Conservation (phyloP, 2,113 vertebrate genomes). For the Desmodus rotundus region DNA sequence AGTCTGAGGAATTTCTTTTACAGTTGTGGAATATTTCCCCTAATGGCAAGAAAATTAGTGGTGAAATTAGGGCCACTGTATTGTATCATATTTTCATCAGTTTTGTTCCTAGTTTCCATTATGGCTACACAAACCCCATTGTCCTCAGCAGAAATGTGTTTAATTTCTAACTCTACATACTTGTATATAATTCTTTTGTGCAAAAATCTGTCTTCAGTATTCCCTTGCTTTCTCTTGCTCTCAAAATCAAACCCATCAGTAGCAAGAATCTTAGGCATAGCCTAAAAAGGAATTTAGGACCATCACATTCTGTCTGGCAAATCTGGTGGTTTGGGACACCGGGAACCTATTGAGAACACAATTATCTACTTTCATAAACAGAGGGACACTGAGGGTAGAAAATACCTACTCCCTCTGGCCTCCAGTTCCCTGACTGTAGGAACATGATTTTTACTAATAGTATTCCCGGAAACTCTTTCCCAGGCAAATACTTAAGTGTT, state of each 20-base stretch:
- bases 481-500: background rate
- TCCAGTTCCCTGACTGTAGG: background rate
- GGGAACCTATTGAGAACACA: background rate
- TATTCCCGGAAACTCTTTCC: background rate
- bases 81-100: background rate
- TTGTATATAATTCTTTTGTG: background rate
- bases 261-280: background rate
- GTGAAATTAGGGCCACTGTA: background rate
- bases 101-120: background rate
- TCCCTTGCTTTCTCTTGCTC: background rate
- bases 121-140: background rate
- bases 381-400: background rate
- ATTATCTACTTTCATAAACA: background rate
- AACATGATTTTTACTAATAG: background rate
- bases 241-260: background rate
- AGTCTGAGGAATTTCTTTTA: background rate
- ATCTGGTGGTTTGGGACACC: background rate
- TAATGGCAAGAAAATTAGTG: background rate
- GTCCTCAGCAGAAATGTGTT: background rate
- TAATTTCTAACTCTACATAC: background rate
- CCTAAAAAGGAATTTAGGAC: background rate
- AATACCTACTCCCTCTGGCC: background rate
- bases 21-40: background rate
- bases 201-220: background rate
- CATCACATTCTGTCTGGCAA: background rate